Conservation (phyloP, 2,113 vertebrate species). For the Pteruthius melanotis region DNA sequence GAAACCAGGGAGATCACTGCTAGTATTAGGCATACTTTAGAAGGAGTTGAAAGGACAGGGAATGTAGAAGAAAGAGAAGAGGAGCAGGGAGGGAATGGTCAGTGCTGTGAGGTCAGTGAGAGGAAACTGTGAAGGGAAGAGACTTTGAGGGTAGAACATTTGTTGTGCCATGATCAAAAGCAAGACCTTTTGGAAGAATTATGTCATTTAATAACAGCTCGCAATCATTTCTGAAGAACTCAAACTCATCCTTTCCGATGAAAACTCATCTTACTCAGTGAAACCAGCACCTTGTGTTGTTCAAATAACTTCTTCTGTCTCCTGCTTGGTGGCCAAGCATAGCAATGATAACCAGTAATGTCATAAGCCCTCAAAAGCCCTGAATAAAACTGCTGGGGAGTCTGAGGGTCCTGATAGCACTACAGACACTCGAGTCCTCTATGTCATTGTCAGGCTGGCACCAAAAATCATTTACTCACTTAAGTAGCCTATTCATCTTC, state of each 20-base stretch:
- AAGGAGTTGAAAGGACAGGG: not conserved
- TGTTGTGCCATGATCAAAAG: not conserved
- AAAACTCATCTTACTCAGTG: not conserved
- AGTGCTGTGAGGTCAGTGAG: not conserved
- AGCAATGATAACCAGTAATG: not conserved
- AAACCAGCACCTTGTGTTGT: not conserved
- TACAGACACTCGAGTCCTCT: not conserved
- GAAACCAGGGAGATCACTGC: not conserved
- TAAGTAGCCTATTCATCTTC: not conserved
- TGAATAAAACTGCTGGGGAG: not conserved
- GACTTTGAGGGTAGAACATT: not conserved
- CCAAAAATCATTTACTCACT: not conserved
- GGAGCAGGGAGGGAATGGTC: not conserved
- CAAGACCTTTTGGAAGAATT: not conserved
- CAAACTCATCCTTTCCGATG: not conserved
- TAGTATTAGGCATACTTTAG: rapidly evolving
- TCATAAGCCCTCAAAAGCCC: not conserved
- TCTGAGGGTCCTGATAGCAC: not conserved
- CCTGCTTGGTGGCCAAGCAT: not conserved
- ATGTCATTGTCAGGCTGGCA: not conserved
- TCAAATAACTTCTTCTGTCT: not conserved
- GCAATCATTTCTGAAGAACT: not conserved
- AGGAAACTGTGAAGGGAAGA: not conserved
- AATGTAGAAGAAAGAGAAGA: not conserved
- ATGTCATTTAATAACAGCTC: not conserved